phyloP scores from a whole-genome alignment of 2,888 invertebrate genomes.

The Blera fallax region DNA sequence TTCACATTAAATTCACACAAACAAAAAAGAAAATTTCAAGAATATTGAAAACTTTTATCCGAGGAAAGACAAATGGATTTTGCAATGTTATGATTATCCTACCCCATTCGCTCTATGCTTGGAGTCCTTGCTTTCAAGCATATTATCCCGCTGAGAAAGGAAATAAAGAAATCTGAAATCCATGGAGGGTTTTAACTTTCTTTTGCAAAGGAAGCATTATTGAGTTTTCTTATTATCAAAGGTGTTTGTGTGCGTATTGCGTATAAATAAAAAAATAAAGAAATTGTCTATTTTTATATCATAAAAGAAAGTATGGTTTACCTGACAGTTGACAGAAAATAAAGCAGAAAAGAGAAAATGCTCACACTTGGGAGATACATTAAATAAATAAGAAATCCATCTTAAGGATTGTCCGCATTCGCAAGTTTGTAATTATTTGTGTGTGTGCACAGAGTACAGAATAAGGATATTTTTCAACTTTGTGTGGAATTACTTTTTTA shows the following conservation, averaged over 20 bases:
- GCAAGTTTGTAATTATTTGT: neutral
- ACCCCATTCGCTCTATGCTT: slow-evolving; percentile 31
- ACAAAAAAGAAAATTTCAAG: slow-evolving; percentile 60
- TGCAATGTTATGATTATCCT: slow-evolving; percentile 65
- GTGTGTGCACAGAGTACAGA: neutral
- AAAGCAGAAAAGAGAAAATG: neutral
- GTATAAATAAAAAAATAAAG: neutral
- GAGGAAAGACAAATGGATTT: slow-evolving; percentile 67
- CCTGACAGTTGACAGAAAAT: neutral
- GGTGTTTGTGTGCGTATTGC: slow-evolving; percentile 14
- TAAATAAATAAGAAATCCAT: slow-evolving; percentile 14
- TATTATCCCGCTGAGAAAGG: slow-evolving; percentile 36
- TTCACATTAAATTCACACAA: slow-evolving; percentile 63
- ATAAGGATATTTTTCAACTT: no score
- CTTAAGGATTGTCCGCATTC: neutral
- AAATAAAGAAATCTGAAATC: slow-evolving; percentile 41
- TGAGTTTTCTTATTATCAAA: slow-evolving; percentile 45
- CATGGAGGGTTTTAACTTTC: slow-evolving; percentile 51
- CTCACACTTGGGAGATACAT: neutral
- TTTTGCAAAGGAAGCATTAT: slow-evolving; percentile 38
- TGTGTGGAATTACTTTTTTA: neutral
- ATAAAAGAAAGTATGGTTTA: neutral
- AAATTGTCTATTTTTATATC: neutral
- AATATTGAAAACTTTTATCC: slow-evolving; percentile 70
- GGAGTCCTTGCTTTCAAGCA: slow-evolving; percentile 24